phyloP scores from a whole-genome alignment of 92 coral and sea anemone genomes.

The Paramuricea clavata region DNA sequence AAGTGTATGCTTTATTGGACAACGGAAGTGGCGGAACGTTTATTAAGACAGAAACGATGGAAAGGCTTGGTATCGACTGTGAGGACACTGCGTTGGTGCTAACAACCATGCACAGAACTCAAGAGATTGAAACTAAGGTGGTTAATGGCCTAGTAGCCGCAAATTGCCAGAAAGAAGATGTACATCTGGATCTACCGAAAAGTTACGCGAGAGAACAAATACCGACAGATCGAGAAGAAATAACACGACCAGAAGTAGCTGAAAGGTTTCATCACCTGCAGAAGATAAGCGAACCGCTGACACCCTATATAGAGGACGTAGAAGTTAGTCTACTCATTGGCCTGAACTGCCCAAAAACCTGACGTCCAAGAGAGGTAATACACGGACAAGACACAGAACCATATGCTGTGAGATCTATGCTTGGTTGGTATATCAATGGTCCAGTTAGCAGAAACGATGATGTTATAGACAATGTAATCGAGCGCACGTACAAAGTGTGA shows the following conservation, averaged over 20 bases:
- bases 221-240: not conserved
- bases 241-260: not conserved
- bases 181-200: not conserved
- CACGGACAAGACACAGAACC: too few relatives aligned
- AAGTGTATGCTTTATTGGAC: too few relatives aligned
- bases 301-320: not conserved
- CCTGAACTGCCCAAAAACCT: not conserved
- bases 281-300: not conserved
- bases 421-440: not conserved
- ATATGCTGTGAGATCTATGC: not conserved
- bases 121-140: not conserved
- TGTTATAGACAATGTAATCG: not conserved
- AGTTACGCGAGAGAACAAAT: not conserved
- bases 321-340: not conserved
- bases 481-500: not conserved
- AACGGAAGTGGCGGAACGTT: slow-evolving; percentile 79
- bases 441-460: not conserved
- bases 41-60: slow-evolving; percentile 60
- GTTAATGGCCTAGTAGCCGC: not conserved
- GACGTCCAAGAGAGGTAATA: not conserved
- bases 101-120: not conserved
- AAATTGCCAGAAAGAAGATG: too few relatives aligned
- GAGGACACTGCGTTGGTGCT: not conserved
- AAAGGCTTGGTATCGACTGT: slow-evolving; percentile 67
- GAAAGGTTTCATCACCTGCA: not conserved